These are phyloP conservation scores for Procambarus virginalis DNA, from an alignment of 1,140 invertebrate species.

Conservation along the genomic window DNA sequence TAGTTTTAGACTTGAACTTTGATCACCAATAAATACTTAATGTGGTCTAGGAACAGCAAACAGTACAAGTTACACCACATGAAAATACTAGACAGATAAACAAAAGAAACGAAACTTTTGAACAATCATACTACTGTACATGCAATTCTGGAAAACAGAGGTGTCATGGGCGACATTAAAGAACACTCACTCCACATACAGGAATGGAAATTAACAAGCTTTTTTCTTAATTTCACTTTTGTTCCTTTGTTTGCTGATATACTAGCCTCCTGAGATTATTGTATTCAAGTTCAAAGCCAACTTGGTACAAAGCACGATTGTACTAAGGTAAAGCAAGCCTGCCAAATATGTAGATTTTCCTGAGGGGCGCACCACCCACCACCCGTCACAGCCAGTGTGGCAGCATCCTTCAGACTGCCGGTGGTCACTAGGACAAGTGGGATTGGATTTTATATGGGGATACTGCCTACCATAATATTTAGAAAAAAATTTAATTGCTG, in stretches of 20 bases:
- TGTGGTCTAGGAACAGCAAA: conserved; percentile 48
- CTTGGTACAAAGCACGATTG: conserved; percentile 69
- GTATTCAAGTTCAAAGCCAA: conserved; percentile 66
- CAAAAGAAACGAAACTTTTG: conserved; percentile 54
- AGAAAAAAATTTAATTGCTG: conserved; percentile 38
- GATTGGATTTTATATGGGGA: conserved; percentile 5
- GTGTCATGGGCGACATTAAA: conserved; percentile 53
- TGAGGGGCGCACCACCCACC: conserved; percentile 49
- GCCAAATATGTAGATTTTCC: conserved; percentile 61
- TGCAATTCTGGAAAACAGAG: conserved; percentile 64
- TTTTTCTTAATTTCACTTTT: conserved; percentile 53
- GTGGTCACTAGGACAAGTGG: conserved; percentile 34
- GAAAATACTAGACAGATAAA: conserved; percentile 63
- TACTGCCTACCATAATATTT: conserved; percentile 11
- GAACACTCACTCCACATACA: conserved; percentile 61
- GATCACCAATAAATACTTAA: conserved; percentile 2
- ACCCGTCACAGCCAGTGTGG: conserved; percentile 59
- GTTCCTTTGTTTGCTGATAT: conserved; percentile 57
- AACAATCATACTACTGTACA: conserved; percentile 49
- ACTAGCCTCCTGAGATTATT: conserved; percentile 57
- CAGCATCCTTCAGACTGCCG: conserved; percentile 36
- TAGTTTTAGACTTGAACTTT: neutral
- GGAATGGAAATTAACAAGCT: conserved; percentile 62
- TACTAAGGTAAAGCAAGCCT: conserved; percentile 66
- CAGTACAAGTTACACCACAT: conserved; percentile 65